Evolutionary conservation across 2,797 vertebrate genomes (phyloP), one percentile per base, ranked within the genome.

Genomic region (Oophaga sylvatica): DNA sequence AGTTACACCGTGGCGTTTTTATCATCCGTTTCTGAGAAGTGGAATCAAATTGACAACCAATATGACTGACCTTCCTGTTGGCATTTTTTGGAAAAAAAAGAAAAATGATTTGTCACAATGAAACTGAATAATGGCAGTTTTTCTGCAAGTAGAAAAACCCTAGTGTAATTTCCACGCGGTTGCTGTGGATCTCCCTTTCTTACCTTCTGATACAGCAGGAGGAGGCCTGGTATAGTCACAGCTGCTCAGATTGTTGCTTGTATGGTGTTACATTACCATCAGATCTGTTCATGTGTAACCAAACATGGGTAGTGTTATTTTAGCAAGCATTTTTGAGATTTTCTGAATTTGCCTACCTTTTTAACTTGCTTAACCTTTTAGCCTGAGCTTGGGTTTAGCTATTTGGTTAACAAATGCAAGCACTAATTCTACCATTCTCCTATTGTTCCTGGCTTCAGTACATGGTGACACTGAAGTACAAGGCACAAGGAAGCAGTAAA

Each of bases 241-340:
- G 13, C 29, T 60, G 53, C 62, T 35, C 16, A 57, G 29, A n/a
- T 80, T 86, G 65, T 81, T 80, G 53, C 78, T 81, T 86, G 31
- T 86, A 17, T 22, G 53, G 65, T 26, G 80, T 86, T 80, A 68
- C 48, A 79, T 73, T 73, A 87, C 73, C 78, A 19, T 79, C 73
- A n/a, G 75, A 76, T 57, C 45, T 85, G 73, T 85, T 79, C 53
- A 73, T 71, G 78, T 86, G 67, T 86, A 86, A 80, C 77, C 16
- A 86, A 41, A 78, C 85, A 71, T 71, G 78, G 45, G 78, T 73
- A 48, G 67, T 48, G 35, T 70, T 81, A 62, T 81, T 87, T 87
- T 87, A 87, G 45, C 56, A n/a, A 71, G 29, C 41, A 57, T 19
- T 67, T 79, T 71, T 29, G 68, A 35, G 45, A 68, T 67, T 35